phyloP scores from a whole-genome alignment of 2,113 vertebrate species.

The Mandrillus leucophaeus region DNA sequence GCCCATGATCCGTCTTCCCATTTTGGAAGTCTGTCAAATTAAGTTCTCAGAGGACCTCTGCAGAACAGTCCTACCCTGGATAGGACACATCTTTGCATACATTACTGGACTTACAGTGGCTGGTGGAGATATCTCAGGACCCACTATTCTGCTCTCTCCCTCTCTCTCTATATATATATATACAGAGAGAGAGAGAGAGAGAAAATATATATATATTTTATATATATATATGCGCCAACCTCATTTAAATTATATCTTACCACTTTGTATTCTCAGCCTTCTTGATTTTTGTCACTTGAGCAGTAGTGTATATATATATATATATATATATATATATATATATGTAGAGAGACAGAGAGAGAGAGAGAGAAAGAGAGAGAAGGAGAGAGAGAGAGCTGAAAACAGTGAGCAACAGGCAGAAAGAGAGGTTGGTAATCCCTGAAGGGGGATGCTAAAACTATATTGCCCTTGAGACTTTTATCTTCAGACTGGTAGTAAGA shows the following conservation, averaged over 20 bases:
- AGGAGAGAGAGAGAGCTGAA: background rate
- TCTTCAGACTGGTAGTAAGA: background rate
- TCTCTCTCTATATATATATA: no score
- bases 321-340: accelerated
- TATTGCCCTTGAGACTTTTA: background rate
- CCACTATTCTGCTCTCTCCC: background rate
- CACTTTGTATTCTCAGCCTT: background rate
- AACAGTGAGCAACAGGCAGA: background rate
- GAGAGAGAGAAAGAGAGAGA: background rate
- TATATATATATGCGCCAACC: background rate
- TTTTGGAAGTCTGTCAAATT: background rate
- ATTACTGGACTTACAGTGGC: background rate
- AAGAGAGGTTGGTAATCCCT: background rate
- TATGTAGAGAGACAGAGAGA: no score
- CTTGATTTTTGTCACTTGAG: background rate
- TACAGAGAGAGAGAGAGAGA: no score
- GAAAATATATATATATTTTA: no score
- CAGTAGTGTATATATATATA: background rate
- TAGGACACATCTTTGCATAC: background rate
- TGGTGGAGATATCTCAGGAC: background rate
- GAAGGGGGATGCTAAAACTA: background rate
- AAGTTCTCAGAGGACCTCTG: background rate
- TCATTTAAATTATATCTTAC: background rate
- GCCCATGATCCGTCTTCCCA: background rate
- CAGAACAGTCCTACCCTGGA: background rate